Base-by-base conservation (phyloP, 1,140 invertebrate genomes). In the Aphidius gifuensis region DNA sequence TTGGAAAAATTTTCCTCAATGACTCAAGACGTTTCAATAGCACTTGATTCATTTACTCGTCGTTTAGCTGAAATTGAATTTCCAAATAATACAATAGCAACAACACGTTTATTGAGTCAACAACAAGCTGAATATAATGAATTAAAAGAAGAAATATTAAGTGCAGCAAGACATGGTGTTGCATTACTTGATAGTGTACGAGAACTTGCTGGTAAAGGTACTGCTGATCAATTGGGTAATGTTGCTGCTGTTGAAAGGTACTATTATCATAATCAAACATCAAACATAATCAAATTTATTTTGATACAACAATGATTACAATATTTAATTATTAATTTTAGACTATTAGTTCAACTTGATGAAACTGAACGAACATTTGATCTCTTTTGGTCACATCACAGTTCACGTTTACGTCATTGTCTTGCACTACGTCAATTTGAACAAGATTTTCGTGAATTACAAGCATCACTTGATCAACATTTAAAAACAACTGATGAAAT, bases 301-400 rank as follows among this genome's bases (percentile, higher is more conserved):
- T 16, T 16, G 16, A 16, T 16, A 16, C 0, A 0, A 16, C 1
- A 16, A 0, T 16, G 0, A 16, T 16, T 16, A 16, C 16, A 16
- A 16, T 16, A 16, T 16, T 16, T 16, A 16, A 16, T 16, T 16
- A 16, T 16, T 16, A 16, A 16, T 16, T 16, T 16, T 16, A 16
- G 93, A 79, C 85, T 97, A 75, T 82, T 98, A 49, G 89, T 95
- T 42, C 94, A 98, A 83, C 83, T 98, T 68, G 94, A 97, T 77
- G 95, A 98, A 84, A 97, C 94, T 60, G 92, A 96, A 80, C 86
- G 87, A 69, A 92, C 92, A 57, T 97, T 98, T 80, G 93, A 96
- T 74, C 87, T 91, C 65, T 97, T 96, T 82, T 98, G 95, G 94
- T 85, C 87, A 21, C 87, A 91, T 70, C 95, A 98, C 82, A 92